phyloP scores from a whole-genome alignment of 2,113 vertebrate species.

The Leptocoma aspasia region DNA sequence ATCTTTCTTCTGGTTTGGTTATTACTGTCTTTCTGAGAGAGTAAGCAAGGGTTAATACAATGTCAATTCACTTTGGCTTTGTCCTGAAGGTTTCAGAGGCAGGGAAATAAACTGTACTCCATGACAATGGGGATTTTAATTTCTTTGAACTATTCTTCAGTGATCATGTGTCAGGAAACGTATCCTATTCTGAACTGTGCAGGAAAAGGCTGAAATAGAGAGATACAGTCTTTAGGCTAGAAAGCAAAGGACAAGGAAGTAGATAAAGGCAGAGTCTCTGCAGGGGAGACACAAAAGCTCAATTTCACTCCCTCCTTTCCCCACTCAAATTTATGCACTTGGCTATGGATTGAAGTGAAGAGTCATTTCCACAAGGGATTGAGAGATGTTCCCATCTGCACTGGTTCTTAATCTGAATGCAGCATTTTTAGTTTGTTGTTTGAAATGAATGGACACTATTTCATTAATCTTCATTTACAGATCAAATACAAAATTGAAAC shows the following conservation, averaged over 20 bases:
- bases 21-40: not conserved
- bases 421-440: not conserved
- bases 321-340: not conserved
- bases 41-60: not conserved
- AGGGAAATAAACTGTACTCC: not conserved
- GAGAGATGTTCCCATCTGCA: not conserved
- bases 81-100: not conserved
- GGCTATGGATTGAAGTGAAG: not conserved
- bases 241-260: not conserved
- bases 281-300: not conserved
- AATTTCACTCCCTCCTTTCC: not conserved
- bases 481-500: not conserved
- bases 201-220: not conserved
- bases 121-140: not conserved
- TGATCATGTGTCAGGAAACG: not conserved
- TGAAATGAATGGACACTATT: not conserved
- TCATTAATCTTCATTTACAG: not conserved
- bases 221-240: not conserved
- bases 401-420: not conserved
- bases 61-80: not conserved
- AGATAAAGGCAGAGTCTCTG: not conserved
- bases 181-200: not conserved
- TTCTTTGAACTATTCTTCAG: not conserved
- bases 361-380: not conserved
- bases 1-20: not conserved